These are phyloP conservation scores for Cephus pygmeus DNA, from an alignment of 2,888 invertebrate genomes.

Conservation along the genomic window DNA sequence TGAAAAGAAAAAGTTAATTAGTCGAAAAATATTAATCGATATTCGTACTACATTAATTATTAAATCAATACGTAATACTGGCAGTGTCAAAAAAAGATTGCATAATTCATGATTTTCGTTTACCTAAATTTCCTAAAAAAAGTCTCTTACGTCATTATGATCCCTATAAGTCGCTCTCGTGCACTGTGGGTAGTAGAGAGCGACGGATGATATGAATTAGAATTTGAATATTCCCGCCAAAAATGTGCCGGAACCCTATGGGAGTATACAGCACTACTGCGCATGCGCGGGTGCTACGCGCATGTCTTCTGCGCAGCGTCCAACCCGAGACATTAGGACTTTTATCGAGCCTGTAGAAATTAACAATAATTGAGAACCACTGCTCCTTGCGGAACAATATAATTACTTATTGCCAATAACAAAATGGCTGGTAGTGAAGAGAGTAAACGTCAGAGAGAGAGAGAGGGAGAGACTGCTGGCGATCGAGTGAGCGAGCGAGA, in stretches of 20 bases:
- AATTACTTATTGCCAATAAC: conserved; percentile 51
- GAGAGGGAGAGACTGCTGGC: conserved; percentile 20
- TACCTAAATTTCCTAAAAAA: too few relatives aligned
- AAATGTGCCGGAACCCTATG: neutral
- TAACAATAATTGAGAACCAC: conserved; percentile 12
- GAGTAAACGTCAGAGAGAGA: neutral
- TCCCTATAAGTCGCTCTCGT: neutral
- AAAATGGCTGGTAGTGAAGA: conserved; percentile 34
- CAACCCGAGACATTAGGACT: neutral
- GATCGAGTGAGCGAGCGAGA: conserved; percentile 20
- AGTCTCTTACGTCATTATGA: too few relatives aligned
- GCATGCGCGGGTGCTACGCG: neutral
- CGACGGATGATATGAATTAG: neutral
- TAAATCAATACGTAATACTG: too few relatives aligned
- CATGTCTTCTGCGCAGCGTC: too few relatives aligned
- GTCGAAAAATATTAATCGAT: too few relatives aligned
- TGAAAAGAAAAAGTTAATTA: too few relatives aligned
- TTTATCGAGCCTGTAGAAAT: neutral
- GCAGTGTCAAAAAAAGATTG: too few relatives aligned
- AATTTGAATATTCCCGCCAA: neutral
- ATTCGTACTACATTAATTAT: too few relatives aligned
- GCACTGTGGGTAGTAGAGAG: neutral
- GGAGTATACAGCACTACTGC: neutral
- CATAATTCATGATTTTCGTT: too few relatives aligned
- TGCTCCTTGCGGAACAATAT: conserved; percentile 38